A percentile compares a stretch with the other conserved stretches of the same genome.
phyloP scores from a whole-genome alignment of 2,888 invertebrate genomes.

The Rotaria magnacalcarata region DNA sequence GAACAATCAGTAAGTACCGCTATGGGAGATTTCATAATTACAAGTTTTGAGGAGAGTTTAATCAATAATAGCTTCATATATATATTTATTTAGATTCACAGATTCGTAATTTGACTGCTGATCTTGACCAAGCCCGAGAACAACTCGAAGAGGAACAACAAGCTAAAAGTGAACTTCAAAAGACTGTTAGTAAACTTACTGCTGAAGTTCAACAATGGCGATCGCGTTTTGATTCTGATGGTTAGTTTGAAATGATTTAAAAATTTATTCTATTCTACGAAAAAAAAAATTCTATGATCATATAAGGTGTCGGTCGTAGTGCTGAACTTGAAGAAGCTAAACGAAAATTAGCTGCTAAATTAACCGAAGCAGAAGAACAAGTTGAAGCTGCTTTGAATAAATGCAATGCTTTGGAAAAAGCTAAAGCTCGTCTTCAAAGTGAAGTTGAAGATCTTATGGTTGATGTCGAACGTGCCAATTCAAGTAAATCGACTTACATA shows the following conservation, averaged over 20 bases:
- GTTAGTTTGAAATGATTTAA: conserved; percentile 54
- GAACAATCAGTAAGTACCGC: conserved; percentile 45
- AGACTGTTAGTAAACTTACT: conserved; percentile 97
- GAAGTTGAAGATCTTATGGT: conserved; percentile 71
- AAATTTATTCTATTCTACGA: conserved; percentile 56
- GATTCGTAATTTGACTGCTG: conserved; percentile 97
- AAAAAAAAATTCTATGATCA: conserved; percentile 76
- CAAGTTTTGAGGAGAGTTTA: no score
- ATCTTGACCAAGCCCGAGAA: conserved; percentile 95
- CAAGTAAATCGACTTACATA: no score
- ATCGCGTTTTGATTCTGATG: conserved; percentile 89
- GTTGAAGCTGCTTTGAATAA: conserved; percentile 96
- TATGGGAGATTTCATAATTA: background rate
- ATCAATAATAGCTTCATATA: no score
- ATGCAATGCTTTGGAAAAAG: conserved; percentile 92
- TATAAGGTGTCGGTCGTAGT: conserved; percentile 67
- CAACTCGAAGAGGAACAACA: conserved; percentile 98
- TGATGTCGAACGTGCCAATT: no score
- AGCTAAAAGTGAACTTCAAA: conserved; percentile 94
- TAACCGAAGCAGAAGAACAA: conserved; percentile 72
- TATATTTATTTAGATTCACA: conserved; percentile 63
- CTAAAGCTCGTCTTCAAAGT: conserved; percentile 81
- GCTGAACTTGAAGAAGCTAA: conserved; percentile 64
- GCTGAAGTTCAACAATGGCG: conserved; percentile 95
- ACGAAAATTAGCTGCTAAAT: conserved; percentile 66